Percentiles rank a stretch among this genome's conserved stretches.
Evolutionary conservation across 2,113 vertebrate genomes (phyloP).

Genomic region (Mirza zaza): DNA sequence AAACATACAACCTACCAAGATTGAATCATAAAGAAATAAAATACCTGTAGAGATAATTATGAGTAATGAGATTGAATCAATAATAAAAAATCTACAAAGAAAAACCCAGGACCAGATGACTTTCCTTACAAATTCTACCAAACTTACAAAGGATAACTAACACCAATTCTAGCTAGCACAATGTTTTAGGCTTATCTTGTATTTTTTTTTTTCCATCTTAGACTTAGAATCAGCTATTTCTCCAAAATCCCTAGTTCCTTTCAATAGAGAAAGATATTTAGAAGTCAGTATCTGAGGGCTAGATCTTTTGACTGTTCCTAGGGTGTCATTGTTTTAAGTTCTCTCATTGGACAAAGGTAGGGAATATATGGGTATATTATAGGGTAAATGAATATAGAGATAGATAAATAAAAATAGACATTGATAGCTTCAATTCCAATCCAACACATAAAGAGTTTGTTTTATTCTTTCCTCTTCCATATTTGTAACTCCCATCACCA

Average conservation of each 20-base stretch:
- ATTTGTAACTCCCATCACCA: background rate
- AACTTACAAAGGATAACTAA: background rate
- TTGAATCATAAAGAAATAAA: background rate
- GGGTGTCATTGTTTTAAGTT: background rate
- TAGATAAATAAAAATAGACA: background rate
- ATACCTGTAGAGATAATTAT: background rate
- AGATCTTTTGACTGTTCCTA: background rate
- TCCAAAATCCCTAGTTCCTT: background rate
- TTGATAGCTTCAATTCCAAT: background rate
- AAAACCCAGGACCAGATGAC: background rate
- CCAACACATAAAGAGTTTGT: background rate
- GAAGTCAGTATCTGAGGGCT: background rate
- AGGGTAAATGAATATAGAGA: background rate
- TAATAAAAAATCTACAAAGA: background rate
- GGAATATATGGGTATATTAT: too few species aligned
- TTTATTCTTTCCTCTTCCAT: background rate
- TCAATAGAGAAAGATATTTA: background rate
- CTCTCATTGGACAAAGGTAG: background rate
- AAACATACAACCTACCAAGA: background rate
- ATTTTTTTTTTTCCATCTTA: background rate
- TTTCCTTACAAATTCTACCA: background rate
- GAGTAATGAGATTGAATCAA: background rate
- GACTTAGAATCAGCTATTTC: background rate
- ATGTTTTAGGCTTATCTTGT: background rate
- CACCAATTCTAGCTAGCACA: background rate